These are phyloP conservation scores for Zingel zingel DNA, from an alignment of 2,113 vertebrate genomes.

Conservation along the genomic window DNA sequence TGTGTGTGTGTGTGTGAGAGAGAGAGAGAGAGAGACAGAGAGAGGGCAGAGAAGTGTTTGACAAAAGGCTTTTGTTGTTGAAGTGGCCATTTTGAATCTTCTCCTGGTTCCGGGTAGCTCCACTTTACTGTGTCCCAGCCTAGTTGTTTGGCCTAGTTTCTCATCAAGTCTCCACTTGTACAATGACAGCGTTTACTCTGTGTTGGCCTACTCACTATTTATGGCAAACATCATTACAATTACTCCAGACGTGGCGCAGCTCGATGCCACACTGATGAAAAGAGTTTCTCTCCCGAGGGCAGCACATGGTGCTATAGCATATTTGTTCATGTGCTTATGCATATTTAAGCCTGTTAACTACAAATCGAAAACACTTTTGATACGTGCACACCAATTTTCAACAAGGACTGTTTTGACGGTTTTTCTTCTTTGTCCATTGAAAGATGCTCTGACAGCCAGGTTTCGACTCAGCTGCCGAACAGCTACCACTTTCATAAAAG, in stretches of 20 bases:
- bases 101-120: conserved; percentile 58
- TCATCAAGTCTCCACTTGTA: conserved; percentile 40
- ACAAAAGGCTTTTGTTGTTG: conserved; percentile 72
- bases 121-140: conserved; percentile 54
- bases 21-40: not conserved
- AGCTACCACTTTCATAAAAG: not conserved
- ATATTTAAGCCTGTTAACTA: not conserved
- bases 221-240: conserved; percentile 38
- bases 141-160: conserved; percentile 63
- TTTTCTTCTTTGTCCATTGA: not conserved
- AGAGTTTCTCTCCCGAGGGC: not conserved
- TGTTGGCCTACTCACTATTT: conserved; percentile 41
- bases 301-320: not conserved
- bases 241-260: conserved; percentile 4
- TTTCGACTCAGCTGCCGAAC: not conserved
- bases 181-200: conserved; percentile 24
- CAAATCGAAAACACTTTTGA: not conserved
- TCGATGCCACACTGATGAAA: conserved; percentile 8
- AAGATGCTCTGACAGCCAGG: not conserved
- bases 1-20: not conserved
- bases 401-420: not conserved
- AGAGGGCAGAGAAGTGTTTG: conserved; percentile 5
- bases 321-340: conserved; percentile 12
- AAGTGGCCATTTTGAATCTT: conserved; percentile 62
- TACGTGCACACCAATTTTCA: not conserved